These are phyloP conservation scores for Lasioglossum lativentre DNA, from an alignment of 2,888 invertebrate species.

Conservation along the genomic window DNA sequence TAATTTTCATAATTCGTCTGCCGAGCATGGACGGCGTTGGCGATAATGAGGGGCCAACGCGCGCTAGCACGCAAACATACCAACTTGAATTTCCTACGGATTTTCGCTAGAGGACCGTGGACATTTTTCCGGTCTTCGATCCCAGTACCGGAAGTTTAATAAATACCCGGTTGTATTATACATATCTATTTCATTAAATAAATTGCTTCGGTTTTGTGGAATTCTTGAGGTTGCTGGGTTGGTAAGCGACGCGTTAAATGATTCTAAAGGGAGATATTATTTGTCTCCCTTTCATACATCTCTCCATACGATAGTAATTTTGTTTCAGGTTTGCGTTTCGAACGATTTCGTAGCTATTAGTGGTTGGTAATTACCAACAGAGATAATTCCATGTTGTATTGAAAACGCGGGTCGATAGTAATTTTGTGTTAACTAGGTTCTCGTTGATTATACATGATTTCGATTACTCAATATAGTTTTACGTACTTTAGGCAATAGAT, in stretches of 20 bases:
- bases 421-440: not conserved
- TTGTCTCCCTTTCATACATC: not conserved
- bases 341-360: not conserved
- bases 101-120: not conserved
- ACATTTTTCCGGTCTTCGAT: not conserved
- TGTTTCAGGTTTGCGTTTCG: not conserved
- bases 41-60: not conserved
- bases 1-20: slow-evolving; percentile 42
- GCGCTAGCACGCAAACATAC: not conserved
- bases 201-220: no score
- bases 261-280: no score
- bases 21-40: not conserved
- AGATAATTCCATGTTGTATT: slow-evolving; percentile 5
- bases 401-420: not conserved
- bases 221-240: no score
- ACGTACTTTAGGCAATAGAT: not conserved
- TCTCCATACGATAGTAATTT: not conserved
- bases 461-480: not conserved
- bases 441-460: not conserved
- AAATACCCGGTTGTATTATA: no score
- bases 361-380: not conserved
- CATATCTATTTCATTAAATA: no score
- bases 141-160: no score
- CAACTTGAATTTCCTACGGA: not conserved
- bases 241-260: no score